These are phyloP conservation scores for Cryptocephalus primarius DNA, from an alignment of 2,888 invertebrate species.

Conservation along the genomic window DNA sequence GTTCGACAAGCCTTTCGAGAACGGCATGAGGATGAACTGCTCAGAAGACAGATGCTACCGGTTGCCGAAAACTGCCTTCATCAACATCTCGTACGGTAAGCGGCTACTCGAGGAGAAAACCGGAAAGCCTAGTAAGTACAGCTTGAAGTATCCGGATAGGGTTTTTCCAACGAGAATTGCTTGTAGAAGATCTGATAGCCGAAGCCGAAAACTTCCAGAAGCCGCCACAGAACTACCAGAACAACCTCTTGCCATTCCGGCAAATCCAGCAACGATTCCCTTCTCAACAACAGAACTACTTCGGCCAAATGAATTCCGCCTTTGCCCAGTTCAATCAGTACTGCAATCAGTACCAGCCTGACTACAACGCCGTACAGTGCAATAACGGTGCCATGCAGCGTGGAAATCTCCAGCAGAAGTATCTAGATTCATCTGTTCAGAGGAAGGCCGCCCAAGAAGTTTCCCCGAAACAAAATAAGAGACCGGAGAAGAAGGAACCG, in stretches of 20 bases:
- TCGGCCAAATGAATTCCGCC: conserved; percentile 10
- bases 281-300: conserved; percentile 1
- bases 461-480: too few relatives aligned
- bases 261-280: neutral
- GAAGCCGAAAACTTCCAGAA: conserved; percentile 7
- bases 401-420: too few relatives aligned
- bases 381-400: too few relatives aligned
- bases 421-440: too few relatives aligned
- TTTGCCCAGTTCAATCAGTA: conserved; percentile 10
- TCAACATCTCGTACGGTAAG: conserved; percentile 50
- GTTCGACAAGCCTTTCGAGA: conserved; percentile 67
- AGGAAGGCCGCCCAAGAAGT: too few relatives aligned
- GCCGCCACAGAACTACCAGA: conserved; percentile 3
- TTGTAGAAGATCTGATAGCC: conserved; percentile 6
- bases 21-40: conserved; percentile 47
- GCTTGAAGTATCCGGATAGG: too few relatives aligned
- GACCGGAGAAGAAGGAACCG: neutral
- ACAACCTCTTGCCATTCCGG: neutral
- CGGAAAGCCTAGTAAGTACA: conserved; percentile 21
- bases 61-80: conserved; percentile 41
- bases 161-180: neutral
- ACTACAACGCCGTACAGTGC: neutral
- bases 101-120: conserved; percentile 32
- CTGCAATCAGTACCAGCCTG: neutral
- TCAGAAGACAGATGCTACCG: conserved; percentile 43